phyloP scores from a whole-genome alignment of 2,113 vertebrate species.

The Heterocephalus glaber region DNA sequence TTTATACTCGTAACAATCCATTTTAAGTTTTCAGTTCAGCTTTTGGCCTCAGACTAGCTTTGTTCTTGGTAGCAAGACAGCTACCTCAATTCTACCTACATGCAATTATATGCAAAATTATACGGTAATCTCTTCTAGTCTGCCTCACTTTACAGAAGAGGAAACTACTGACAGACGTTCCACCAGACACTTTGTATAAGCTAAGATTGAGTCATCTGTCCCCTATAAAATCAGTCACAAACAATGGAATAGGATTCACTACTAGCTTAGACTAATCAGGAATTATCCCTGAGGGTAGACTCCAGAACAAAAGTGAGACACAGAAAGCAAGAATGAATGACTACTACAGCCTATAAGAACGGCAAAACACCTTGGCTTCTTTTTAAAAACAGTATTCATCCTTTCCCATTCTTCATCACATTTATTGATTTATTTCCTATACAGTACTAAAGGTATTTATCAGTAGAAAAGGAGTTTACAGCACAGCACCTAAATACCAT shows the following conservation, averaged over 20 bases:
- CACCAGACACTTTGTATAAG: not conserved
- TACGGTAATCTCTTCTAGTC: conserved; percentile 6
- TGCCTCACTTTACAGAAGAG: not conserved
- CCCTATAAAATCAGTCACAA: conserved; percentile 33
- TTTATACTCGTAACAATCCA: not conserved
- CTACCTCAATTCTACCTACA: not conserved
- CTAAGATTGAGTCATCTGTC: not conserved
- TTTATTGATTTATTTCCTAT: not conserved
- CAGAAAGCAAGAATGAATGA: conserved; percentile 36
- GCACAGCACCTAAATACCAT: not conserved
- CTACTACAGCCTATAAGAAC: not conserved
- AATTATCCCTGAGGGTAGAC: not conserved
- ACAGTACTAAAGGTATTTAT: not conserved
- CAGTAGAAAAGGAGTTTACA: not conserved
- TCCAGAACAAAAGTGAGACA: not conserved
- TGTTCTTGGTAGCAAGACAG: not conserved
- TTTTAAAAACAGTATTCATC: not conserved
- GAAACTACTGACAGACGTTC: not conserved
- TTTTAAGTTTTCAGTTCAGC: not conserved
- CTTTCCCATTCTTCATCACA: not conserved
- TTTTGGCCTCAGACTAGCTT: not conserved
- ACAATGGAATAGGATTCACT: not conserved
- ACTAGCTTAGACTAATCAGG: not conserved
- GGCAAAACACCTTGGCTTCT: not conserved
- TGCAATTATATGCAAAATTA: not conserved